These are phyloP conservation scores for Rhynchomys soricoides DNA, from an alignment of 2,113 vertebrate species.

Conservation along the genomic window DNA sequence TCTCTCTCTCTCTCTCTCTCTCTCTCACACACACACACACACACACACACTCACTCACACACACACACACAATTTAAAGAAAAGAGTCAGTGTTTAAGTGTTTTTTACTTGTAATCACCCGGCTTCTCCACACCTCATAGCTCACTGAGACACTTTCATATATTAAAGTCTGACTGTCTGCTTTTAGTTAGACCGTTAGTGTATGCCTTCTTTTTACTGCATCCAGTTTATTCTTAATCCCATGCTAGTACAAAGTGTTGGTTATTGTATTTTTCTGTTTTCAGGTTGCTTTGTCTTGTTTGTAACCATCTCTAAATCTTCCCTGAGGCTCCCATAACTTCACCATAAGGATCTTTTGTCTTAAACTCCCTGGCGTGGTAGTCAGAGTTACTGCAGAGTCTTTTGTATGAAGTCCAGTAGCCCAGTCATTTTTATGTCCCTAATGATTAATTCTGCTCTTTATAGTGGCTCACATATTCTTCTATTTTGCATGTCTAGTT, in stretches of 20 bases:
- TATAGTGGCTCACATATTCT: background rate
- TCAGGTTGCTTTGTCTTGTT: background rate
- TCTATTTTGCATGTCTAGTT: background rate
- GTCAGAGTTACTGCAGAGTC: background rate
- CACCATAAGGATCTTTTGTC: background rate
- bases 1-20: no score
- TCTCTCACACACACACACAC: background rate
- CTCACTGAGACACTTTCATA: background rate
- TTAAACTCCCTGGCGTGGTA: background rate
- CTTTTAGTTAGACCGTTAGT: conserved; percentile 5
- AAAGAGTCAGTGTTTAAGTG: background rate
- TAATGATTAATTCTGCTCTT: background rate
- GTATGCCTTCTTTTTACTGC: background rate
- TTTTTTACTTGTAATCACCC: background rate
- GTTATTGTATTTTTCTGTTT: conserved; percentile 29
- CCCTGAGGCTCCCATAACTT: background rate
- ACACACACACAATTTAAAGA: background rate
- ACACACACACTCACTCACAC: background rate
- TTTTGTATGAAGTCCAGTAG: background rate
- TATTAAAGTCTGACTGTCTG: background rate
- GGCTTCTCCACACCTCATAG: background rate
- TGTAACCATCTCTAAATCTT: background rate
- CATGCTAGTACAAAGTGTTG: background rate
- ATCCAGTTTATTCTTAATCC: conserved; percentile 8
- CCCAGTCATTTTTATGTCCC: background rate